Evolutionary conservation across 2,888 invertebrate genomes (phyloP).

Genomic region (Syrphus vitripennis): DNA sequence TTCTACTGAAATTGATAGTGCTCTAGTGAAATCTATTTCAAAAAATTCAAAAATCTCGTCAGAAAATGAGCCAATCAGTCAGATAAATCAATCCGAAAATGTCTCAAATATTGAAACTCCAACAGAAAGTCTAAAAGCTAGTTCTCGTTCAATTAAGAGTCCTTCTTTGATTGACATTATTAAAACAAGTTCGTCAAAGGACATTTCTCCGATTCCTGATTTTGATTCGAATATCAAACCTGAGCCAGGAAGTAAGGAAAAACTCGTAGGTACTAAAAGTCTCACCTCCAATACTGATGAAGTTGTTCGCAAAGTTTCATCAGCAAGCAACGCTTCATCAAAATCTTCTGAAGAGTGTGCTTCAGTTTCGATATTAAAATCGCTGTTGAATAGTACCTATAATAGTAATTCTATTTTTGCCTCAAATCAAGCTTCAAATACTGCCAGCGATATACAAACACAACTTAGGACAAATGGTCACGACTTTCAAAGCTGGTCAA

Average conservation of each 20-base stretch:
- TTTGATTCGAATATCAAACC: background rate
- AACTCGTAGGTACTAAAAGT: background rate
- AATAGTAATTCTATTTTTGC: conserved; percentile 7
- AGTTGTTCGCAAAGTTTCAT: background rate
- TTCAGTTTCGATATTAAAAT: conserved; percentile 16
- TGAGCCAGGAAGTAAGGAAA: background rate
- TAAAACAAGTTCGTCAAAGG: background rate
- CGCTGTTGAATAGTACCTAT: conserved; percentile 14
- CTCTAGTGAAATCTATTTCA: background rate
- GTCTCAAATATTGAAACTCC: background rate
- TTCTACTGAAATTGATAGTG: background rate
- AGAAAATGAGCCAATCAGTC: background rate
- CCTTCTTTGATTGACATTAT: background rate
- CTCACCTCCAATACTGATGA: background rate
- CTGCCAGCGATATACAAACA: background rate
- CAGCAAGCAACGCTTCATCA: background rate
- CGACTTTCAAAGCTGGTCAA: background rate
- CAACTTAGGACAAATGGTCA: conserved; percentile 15
- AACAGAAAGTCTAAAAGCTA: background rate
- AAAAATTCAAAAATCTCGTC: background rate
- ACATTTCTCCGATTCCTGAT: background rate
- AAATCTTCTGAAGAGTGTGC: conserved; percentile 28
- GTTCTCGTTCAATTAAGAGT: background rate
- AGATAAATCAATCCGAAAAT: background rate
- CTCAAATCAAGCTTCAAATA: background rate